These are phyloP conservation scores for Chrysolina americana DNA, from an alignment of 2,888 invertebrate genomes.

Conservation along the genomic window DNA sequence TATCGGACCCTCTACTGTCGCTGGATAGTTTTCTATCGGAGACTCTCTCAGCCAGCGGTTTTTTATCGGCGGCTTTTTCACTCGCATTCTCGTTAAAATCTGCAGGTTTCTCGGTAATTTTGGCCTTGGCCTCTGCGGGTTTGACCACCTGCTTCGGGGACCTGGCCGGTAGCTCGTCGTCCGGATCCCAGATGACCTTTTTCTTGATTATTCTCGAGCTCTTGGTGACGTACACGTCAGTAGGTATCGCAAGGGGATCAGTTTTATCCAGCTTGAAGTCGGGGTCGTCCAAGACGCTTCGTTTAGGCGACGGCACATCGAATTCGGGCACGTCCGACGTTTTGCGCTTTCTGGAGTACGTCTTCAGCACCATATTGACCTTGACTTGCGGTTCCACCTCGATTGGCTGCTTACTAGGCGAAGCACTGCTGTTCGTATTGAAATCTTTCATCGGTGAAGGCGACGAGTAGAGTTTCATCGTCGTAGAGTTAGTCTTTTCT, in stretches of 20 bases:
- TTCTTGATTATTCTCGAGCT: slow-evolving; percentile 77
- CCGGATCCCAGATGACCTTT: slow-evolving; percentile 83
- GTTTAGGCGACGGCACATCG: slow-evolving; percentile 31
- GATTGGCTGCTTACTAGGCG: slow-evolving; percentile 40
- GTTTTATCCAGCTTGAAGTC: slow-evolving; percentile 36
- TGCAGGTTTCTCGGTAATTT: slow-evolving; percentile 17
- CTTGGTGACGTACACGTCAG: slow-evolving; percentile 65
- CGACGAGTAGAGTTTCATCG: slow-evolving; percentile 32
- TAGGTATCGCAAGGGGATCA: slow-evolving; percentile 49
- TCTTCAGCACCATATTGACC: slow-evolving; percentile 64
- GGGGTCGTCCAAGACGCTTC: slow-evolving; percentile 28
- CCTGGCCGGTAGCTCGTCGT: slow-evolving; percentile 67
- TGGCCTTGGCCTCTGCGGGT: slow-evolving; percentile 60
- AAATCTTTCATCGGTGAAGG: slow-evolving; percentile 35
- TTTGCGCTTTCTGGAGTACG: slow-evolving; percentile 67
- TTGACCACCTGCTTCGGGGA: slow-evolving; percentile 44
- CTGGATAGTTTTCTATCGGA: slow-evolving; percentile 12
- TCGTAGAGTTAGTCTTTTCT: slow-evolving; percentile 29
- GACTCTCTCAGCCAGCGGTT: neutral
- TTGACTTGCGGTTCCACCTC: slow-evolving; percentile 59
- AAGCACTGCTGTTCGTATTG: slow-evolving; percentile 32
- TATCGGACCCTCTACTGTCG: slow-evolving; percentile 8
- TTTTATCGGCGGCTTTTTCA: slow-evolving; percentile 14
- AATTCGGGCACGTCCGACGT: slow-evolving; percentile 44
- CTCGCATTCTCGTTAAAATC: slow-evolving; percentile 13